A percentile compares a stretch with the other conserved stretches of the same genome.
phyloP scores from a whole-genome alignment of 2,797 vertebrate genomes.

The Acrossocheilus fasciatus region DNA sequence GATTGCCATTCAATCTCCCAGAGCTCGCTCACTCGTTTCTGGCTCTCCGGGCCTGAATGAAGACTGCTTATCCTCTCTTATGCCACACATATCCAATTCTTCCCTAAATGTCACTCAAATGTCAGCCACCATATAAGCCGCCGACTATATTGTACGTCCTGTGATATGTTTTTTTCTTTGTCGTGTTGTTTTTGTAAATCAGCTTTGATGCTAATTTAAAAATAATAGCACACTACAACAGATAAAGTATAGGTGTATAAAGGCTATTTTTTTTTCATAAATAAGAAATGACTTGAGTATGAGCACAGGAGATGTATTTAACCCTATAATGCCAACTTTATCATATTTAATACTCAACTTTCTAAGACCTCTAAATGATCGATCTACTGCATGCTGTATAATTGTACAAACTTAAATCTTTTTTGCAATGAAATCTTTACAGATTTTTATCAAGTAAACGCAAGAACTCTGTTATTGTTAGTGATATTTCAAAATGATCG shows the following conservation, averaged over 20 bases:
- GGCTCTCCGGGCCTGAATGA: constrained; percentile 74
- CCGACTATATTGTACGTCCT: constrained; percentile 68
- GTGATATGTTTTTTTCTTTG: constrained; percentile 36
- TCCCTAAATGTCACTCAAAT: constrained; percentile 85
- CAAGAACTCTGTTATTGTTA: too few species aligned
- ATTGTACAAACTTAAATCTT: background rate
- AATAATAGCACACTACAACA: background rate
- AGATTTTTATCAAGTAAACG: background rate
- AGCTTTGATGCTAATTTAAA: background rate
- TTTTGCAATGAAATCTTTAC: background rate
- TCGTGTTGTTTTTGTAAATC: constrained; percentile 12
- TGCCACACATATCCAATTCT: constrained; percentile 73
- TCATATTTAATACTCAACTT: background rate
- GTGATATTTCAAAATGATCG: too few species aligned
- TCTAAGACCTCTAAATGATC: background rate
- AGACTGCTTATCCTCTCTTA: constrained; percentile 71
- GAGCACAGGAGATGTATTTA: background rate
- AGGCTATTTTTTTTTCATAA: background rate
- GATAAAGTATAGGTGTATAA: background rate
- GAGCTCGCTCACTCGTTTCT: constrained; percentile 75
- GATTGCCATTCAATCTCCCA: constrained; percentile 83
- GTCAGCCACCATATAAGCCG: constrained; percentile 76
- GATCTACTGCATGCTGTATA: background rate
- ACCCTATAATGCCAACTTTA: background rate
- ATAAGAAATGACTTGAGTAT: background rate